Evolutionary conservation across 1,140 invertebrate species (phyloP).

Genomic region (Platyura marginata): DNA sequence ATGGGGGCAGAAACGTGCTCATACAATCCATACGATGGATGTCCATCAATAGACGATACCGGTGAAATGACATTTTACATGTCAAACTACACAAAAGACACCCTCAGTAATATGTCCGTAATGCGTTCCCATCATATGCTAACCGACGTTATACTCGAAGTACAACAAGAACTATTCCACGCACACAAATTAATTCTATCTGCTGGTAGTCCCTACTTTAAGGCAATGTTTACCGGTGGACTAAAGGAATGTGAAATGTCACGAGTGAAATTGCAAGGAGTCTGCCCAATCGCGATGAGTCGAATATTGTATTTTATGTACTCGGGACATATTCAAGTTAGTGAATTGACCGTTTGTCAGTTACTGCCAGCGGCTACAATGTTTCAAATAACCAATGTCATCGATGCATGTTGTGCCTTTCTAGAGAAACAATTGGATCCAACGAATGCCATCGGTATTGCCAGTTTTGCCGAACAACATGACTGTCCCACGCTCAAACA

Average conservation of each 20-base stretch:
- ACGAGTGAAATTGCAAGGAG: conserved; percentile 65
- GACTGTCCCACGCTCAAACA: conserved; percentile 64
- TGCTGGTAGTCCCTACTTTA: conserved; percentile 87
- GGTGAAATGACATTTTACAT: conserved; percentile 77
- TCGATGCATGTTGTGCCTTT: conserved; percentile 79
- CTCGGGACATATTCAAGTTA: conserved; percentile 70
- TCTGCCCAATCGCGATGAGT: conserved; percentile 62
- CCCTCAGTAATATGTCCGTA: conserved; percentile 76
- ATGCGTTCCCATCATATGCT: conserved; percentile 78
- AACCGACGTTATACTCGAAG: conserved; percentile 73
- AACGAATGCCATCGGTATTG: conserved; percentile 85
- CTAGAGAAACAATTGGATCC: conserved; percentile 78
- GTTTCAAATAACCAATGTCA: conserved; percentile 82
- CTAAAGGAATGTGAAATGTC: conserved; percentile 75
- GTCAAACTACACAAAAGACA: conserved; percentile 65
- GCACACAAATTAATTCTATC: conserved; percentile 85
- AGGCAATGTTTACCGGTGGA: conserved; percentile 86
- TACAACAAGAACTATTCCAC: conserved; percentile 67
- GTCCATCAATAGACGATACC: conserved; percentile 25
- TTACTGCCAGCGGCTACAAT: conserved; percentile 80
- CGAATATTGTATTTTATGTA: conserved; percentile 80
- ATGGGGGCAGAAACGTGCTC: background rate
- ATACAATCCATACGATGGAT: background rate
- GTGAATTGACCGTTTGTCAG: conserved; percentile 80
- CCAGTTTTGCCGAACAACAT: conserved; percentile 80